These are phyloP conservation scores for Zosterops borbonicus DNA, from an alignment of 2,113 vertebrate species.

Conservation along the genomic window DNA sequence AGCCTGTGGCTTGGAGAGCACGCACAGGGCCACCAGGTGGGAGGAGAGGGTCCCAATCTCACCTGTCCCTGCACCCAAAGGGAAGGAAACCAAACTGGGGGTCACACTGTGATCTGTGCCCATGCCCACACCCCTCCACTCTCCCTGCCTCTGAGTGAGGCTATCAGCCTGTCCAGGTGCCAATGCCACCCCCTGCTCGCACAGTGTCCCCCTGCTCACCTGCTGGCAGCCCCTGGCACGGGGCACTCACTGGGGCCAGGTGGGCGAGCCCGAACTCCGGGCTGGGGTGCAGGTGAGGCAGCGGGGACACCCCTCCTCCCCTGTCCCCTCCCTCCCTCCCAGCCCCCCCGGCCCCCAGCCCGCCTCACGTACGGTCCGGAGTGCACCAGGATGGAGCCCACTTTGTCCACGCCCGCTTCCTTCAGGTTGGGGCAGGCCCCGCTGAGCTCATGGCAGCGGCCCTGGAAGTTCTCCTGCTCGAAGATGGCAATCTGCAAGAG, in stretches of 20 bases:
- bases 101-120: rapidly evolving
- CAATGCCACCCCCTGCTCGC: background rate
- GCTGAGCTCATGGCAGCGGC: constrained; percentile 90
- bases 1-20: background rate
- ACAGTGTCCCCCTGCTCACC: background rate
- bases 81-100: background rate
- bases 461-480: constrained; percentile 98
- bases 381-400: no score
- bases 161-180: background rate
- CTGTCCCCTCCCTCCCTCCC: background rate
- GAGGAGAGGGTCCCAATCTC: background rate
- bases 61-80: rapidly evolving
- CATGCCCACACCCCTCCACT: no score
- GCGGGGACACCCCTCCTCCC: background rate
- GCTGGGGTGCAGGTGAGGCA: rapidly evolving
- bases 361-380: no score
- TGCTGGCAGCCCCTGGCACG: background rate
- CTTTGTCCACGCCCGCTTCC: constrained; percentile 88
- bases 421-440: constrained; percentile 89
- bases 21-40: rapidly evolving
- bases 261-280: background rate
- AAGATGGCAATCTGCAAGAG: constrained; percentile 87
- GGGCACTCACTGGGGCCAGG: rapidly evolving
- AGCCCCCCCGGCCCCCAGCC: rapidly evolving
- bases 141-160: background rate